A percentile compares a stretch with the other conserved stretches of the same genome.
phyloP scores from a whole-genome alignment of 2,888 invertebrate species.

The Chrysomela aeneicollis region DNA sequence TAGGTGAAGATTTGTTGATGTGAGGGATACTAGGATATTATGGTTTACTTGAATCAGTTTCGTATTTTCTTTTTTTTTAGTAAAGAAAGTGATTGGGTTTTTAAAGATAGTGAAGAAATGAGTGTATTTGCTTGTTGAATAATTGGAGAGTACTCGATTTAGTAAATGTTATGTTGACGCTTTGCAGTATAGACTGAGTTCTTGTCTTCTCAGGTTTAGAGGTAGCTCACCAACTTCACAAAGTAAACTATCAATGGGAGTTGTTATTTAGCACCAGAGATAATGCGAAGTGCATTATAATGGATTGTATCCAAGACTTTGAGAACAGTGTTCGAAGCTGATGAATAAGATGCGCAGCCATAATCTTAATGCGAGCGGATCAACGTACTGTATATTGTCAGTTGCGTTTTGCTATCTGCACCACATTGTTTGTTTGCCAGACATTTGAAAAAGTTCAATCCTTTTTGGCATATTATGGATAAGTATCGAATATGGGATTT shows the following conservation, averaged over 20 bases:
- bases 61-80: background rate
- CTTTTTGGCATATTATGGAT: too few species aligned
- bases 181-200: background rate
- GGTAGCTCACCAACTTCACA: too few species aligned
- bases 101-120: background rate
- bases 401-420: background rate
- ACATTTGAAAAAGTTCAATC: background rate
- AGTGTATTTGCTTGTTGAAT: background rate
- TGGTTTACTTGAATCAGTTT: background rate
- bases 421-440: slow-evolving; percentile 13
- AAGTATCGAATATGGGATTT: too few species aligned
- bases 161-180: background rate
- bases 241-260: background rate
- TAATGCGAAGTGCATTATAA: too few species aligned
- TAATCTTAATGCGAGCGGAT: slow-evolving; percentile 16
- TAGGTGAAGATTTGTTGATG: slow-evolving; percentile 9
- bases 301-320: background rate
- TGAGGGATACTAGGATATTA: too few species aligned
- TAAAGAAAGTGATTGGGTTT: background rate
- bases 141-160: background rate
- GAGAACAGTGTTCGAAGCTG: slow-evolving; percentile 5
- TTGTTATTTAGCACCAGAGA: too few species aligned
- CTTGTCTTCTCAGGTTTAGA: background rate
- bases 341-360: background rate
- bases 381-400: background rate